Evolutionary conservation across 2,113 vertebrate genomes (phyloP).

Genomic region (Ptilorrhoa leucosticta): DNA sequence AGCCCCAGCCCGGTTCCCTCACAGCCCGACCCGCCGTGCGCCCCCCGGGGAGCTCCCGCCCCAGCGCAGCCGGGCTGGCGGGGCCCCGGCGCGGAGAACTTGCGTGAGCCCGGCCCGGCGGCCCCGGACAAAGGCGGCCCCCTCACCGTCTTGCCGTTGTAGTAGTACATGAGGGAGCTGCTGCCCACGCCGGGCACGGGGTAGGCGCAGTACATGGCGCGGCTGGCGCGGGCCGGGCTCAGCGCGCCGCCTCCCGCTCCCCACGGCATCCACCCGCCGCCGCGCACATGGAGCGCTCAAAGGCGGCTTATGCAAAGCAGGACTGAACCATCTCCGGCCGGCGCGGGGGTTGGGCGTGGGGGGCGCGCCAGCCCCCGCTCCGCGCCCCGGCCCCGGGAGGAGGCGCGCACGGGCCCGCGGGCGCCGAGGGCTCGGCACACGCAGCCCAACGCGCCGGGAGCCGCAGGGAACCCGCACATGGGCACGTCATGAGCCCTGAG

Average conservation of each 20-base stretch:
- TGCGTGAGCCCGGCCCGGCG: background rate
- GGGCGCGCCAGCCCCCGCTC: background rate
- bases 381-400: background rate
- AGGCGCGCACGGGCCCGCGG: background rate
- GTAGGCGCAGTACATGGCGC: slow-evolving; percentile 95
- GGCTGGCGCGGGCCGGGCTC: slow-evolving; percentile 72
- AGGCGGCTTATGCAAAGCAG: slow-evolving; percentile 95
- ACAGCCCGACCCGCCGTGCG: background rate
- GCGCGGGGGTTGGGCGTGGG: slow-evolving; percentile 20
- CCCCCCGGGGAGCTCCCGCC: background rate
- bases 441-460: background rate
- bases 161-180: slow-evolving; percentile 98
- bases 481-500: slow-evolving; percentile 45
- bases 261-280: slow-evolving; percentile 81
- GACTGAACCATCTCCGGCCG: slow-evolving; percentile 79
- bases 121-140: slow-evolving; percentile 65
- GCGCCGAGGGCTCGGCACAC: background rate
- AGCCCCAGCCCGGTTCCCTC: background rate
- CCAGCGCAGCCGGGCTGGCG: background rate
- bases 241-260: slow-evolving; percentile 72
- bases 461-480: background rate
- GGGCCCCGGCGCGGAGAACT: background rate
- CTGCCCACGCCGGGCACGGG: slow-evolving; percentile 94
- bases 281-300: slow-evolving; percentile 89
- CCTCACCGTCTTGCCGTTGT: slow-evolving; percentile 97